These are phyloP conservation scores for Aethes cnicana DNA, from an alignment of 2,888 invertebrate species.

Conservation along the genomic window DNA sequence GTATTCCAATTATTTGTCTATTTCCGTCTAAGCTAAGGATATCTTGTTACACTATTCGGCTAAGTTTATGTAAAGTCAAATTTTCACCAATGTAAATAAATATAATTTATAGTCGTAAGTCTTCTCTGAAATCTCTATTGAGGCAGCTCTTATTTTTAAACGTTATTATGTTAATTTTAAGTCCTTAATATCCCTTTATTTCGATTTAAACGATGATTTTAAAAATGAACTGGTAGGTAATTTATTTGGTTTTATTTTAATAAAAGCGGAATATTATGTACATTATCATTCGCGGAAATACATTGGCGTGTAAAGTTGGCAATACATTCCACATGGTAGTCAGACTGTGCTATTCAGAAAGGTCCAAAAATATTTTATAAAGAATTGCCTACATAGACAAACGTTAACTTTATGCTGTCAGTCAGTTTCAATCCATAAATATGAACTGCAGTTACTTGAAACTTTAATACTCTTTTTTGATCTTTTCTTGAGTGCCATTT, in stretches of 20 bases:
- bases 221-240: not conserved
- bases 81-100: slow-evolving; percentile 25
- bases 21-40: slow-evolving; percentile 25
- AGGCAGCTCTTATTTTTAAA: slow-evolving; percentile 16
- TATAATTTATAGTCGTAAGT: slow-evolving; percentile 21
- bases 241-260: not conserved
- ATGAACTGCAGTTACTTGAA: too few relatives aligned
- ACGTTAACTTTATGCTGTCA: too few relatives aligned
- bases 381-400: not conserved
- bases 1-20: slow-evolving; percentile 27
- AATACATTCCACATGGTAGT: too few relatives aligned
- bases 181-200: not conserved
- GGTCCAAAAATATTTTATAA: too few relatives aligned
- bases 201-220: not conserved
- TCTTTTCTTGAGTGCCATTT: slow-evolving; percentile 28
- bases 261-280: not conserved
- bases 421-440: too few relatives aligned
- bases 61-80: slow-evolving; percentile 27
- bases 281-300: not conserved
- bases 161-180: not conserved
- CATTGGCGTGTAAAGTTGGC: not conserved
- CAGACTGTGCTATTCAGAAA: too few relatives aligned
- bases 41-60: slow-evolving; percentile 8
- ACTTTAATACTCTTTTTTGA: slow-evolving; percentile 22
- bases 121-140: slow-evolving; percentile 26